Evolutionary conservation across 1,140 invertebrate species (phyloP).

Genomic region (Bombus huntii): DNA sequence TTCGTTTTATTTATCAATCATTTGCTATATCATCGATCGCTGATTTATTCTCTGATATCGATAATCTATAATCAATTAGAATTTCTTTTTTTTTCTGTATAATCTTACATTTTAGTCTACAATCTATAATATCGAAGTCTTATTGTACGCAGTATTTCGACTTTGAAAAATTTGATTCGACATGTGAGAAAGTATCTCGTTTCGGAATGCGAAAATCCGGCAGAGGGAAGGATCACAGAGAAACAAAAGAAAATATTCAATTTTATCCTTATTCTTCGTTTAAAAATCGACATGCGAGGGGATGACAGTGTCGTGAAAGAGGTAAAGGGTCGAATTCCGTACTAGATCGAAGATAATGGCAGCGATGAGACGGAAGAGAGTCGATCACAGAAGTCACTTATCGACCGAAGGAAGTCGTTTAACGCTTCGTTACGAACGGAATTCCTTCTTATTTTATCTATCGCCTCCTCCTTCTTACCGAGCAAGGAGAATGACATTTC

Average conservation of each 20-base stretch:
- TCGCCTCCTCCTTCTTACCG: slow-evolving; percentile 34
- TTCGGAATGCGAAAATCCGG: not conserved
- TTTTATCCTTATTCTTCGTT: not conserved
- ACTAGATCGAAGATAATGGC: slow-evolving; percentile 60
- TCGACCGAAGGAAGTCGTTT: slow-evolving; percentile 63
- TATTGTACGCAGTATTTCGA: too few relatives aligned
- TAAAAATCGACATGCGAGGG: slow-evolving; percentile 36
- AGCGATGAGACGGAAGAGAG: slow-evolving; percentile 54
- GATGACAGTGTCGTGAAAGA: not conserved
- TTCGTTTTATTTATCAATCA: not conserved
- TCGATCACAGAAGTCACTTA: slow-evolving; percentile 60
- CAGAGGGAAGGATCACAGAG: not conserved
- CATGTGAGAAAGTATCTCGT: not conserved
- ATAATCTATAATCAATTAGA: not conserved
- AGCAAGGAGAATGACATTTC: slow-evolving; percentile 17
- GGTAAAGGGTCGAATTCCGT: slow-evolving; percentile 35
- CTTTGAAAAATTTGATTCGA: not conserved
- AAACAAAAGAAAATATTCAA: not conserved
- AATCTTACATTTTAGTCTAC: not conserved
- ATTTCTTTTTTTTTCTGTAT: not conserved
- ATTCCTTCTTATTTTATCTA: slow-evolving; percentile 66
- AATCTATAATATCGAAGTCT: not conserved
- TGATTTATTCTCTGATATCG: not conserved
- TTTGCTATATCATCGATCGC: not conserved
- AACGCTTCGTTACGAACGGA: slow-evolving; percentile 67